Conservation (phyloP, 2,797 vertebrate species). For the Cossypha caffra region DNA sequence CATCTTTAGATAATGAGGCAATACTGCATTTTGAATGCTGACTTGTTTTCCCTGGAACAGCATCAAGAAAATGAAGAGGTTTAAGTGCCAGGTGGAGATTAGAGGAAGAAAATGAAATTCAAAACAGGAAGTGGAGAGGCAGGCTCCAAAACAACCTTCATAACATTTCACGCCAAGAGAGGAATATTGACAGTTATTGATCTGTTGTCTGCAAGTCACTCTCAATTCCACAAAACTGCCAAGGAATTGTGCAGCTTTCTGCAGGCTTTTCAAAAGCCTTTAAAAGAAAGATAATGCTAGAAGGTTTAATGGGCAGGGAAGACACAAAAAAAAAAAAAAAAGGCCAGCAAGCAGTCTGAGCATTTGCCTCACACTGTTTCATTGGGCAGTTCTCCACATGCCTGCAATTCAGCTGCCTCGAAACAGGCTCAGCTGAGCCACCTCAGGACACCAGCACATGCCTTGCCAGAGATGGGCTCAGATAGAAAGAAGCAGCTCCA, state of each 20-base stretch:
- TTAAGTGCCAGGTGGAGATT: slow-evolving; percentile 23
- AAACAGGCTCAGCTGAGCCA: slow-evolving; percentile 12
- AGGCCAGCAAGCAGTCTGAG: not conserved
- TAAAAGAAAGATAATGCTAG: not conserved
- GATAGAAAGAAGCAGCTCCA: slow-evolving; percentile 11
- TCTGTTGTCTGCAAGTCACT: not conserved
- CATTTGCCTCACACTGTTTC: not conserved
- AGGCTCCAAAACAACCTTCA: not conserved
- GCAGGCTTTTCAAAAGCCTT: not conserved
- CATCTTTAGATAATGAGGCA: not conserved
- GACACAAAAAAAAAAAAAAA: no score
- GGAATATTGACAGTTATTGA: not conserved
- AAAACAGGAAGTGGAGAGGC: slow-evolving; percentile 1
- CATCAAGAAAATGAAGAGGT: not conserved
- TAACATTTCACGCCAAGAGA: not conserved
- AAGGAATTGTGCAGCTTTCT: not conserved
- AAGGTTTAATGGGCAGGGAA: not conserved
- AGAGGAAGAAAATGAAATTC: not conserved
- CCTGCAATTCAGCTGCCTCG: slow-evolving; percentile 32
- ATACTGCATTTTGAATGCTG: not conserved
- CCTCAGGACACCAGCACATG: not conserved
- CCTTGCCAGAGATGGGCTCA: slow-evolving; percentile 34
- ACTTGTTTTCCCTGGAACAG: slow-evolving; percentile 22
- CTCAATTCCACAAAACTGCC: not conserved
- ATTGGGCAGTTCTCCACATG: slow-evolving; percentile 38